phyloP scores from a whole-genome alignment of 2,888 invertebrate genomes.

The Polietes domitor region DNA sequence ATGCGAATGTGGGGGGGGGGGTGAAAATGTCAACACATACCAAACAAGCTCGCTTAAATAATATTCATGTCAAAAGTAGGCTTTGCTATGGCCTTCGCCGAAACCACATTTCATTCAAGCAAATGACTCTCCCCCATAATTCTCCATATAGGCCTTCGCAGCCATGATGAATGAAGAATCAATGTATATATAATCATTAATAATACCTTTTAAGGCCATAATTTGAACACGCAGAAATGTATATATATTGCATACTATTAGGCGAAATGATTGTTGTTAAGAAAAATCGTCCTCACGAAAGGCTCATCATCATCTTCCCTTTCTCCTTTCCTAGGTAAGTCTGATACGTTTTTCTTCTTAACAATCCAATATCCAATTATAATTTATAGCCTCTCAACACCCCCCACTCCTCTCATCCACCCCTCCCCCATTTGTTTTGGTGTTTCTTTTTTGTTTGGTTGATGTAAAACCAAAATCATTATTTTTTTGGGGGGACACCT shows the following conservation, averaged over 20 bases:
- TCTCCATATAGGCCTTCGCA: not conserved
- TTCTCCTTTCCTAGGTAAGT: not conserved
- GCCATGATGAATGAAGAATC: slow-evolving; percentile 23
- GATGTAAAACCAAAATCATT: not conserved
- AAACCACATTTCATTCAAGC: not conserved
- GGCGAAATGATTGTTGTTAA: not conserved
- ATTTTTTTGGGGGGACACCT: not conserved
- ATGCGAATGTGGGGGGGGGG: not conserved
- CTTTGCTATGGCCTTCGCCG: no score
- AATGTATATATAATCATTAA: slow-evolving; percentile 14
- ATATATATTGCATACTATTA: not conserved
- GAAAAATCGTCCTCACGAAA: not conserved
- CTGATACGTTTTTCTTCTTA: slow-evolving; percentile 48
- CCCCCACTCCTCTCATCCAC: not conserved
- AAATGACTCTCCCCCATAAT: no score
- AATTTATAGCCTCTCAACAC: not conserved
- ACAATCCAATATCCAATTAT: not conserved
- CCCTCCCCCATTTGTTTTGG: not conserved
- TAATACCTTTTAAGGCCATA: slow-evolving; percentile 2
- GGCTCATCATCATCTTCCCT: not conserved
- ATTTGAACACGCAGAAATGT: not conserved
- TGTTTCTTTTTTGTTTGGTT: not conserved
- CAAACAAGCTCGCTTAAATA: not conserved
- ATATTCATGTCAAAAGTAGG: no score
- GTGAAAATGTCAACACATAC: not conserved